phyloP scores from a whole-genome alignment of 2,797 vertebrate genomes.

The Steatocranus sp. region DNA sequence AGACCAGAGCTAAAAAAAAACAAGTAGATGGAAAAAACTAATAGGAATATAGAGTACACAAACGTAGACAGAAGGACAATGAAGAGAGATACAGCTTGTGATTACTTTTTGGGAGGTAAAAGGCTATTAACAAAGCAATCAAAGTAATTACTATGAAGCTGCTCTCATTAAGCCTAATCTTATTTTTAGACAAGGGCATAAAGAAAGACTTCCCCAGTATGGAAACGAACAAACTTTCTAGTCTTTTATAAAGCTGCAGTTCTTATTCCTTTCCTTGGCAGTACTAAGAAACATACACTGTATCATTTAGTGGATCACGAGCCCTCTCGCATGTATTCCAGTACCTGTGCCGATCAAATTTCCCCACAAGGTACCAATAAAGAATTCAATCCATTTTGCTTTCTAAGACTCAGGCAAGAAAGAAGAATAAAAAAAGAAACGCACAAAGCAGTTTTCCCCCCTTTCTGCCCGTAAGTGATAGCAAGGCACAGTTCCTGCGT shows the following conservation, averaged over 20 bases:
- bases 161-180: constrained; percentile 44
- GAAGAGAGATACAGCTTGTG: constrained; percentile 16
- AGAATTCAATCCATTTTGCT: constrained; percentile 16
- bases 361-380: not conserved
- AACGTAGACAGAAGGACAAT: not conserved
- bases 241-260: constrained; percentile 4
- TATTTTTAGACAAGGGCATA: constrained; percentile 25
- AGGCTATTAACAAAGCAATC: constrained; percentile 52
- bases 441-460: not conserved
- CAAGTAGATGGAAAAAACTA: constrained; percentile 6
- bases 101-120: constrained; percentile 34
- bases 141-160: constrained; percentile 37
- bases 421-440: not conserved
- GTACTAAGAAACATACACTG: not conserved
- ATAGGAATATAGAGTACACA: not conserved
- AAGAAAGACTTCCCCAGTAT: not conserved
- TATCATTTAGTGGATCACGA: not conserved
- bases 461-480: constrained; percentile 50
- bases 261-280: constrained; percentile 7
- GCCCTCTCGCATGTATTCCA: not conserved
- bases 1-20: not conserved
- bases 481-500: constrained; percentile 53
- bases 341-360: constrained; percentile 14
- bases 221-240: constrained; percentile 9
- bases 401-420: constrained; percentile 6